These are phyloP conservation scores for Sylvilagus floridanus DNA, from an alignment of 2,797 vertebrate genomes.

Conservation along the genomic window DNA sequence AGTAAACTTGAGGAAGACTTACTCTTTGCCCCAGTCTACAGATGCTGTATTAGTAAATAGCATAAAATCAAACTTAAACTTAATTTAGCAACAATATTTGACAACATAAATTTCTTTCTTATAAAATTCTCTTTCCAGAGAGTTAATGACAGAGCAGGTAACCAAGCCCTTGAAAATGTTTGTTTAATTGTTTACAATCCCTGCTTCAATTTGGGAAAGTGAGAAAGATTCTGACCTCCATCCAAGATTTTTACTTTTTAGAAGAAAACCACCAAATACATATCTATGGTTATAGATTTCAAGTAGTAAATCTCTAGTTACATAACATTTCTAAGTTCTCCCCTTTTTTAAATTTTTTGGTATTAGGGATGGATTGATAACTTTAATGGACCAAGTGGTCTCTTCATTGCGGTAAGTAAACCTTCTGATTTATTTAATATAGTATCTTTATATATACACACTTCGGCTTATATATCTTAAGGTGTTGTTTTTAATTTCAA, in stretches of 20 bases:
- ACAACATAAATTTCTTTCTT: not conserved
- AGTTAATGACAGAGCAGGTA: constrained; percentile 41
- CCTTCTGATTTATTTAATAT: constrained; percentile 61
- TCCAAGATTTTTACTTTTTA: constrained; percentile 50
- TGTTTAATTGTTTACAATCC: not conserved
- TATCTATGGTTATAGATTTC: constrained; percentile 48
- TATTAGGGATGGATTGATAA: constrained; percentile 99
- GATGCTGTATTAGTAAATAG: constrained; percentile 21
- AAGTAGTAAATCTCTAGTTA: constrained; percentile 58
- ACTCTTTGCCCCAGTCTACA: not conserved
- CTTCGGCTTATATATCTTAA: constrained; percentile 78
- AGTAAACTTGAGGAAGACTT: constrained; percentile 52
- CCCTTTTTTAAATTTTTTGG: constrained; percentile 61
- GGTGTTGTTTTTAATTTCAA: constrained; percentile 81
- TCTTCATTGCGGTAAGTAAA: constrained; percentile 97
- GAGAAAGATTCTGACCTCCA: constrained; percentile 16
- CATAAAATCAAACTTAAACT: constrained; percentile 54
- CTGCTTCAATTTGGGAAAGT: constrained; percentile 34
- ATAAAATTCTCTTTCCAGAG: constrained; percentile 53
- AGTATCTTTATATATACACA: not conserved
- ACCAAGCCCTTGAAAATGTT: constrained; percentile 51
- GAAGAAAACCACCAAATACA: constrained; percentile 45
- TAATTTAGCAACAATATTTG: constrained; percentile 54
- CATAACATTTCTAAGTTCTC: constrained; percentile 60
- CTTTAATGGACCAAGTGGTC: constrained; percentile 98